Percentiles rank a stretch among this genome's conserved stretches.
phyloP scores from a whole-genome alignment of 2,888 invertebrate species.

The Beris morrisii region DNA sequence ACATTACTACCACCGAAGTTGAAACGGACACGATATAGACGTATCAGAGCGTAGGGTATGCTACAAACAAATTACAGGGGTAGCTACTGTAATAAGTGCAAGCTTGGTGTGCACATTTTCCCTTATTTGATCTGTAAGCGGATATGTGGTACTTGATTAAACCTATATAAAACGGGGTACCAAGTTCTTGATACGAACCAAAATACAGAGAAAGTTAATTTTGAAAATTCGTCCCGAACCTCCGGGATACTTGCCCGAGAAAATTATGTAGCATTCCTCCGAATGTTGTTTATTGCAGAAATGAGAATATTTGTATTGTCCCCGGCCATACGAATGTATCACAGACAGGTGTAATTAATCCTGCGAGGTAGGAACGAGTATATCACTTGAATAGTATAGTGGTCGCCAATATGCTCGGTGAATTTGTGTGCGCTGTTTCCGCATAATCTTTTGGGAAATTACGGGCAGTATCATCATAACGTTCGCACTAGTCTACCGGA shows the following conservation, averaged over 20 bases:
- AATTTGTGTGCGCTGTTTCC: constrained; percentile 11
- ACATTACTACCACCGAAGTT: constrained; percentile 27
- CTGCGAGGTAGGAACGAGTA: constrained; percentile 29
- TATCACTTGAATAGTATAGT: neutral
- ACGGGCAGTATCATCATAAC: constrained; percentile 17
- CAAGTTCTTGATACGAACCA: neutral
- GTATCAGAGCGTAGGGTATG: neutral
- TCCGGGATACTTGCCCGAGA: constrained; percentile 2
- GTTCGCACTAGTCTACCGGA: neutral
- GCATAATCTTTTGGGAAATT: constrained; percentile 29
- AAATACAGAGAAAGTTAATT: constrained; percentile 9
- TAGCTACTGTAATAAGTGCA: constrained; percentile 7
- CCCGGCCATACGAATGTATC: constrained; percentile 27
- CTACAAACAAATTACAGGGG: too few relatives aligned
- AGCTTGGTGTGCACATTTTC: neutral
- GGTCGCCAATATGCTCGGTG: too few relatives aligned
- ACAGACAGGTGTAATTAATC: constrained; percentile 38
- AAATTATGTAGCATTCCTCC: constrained; percentile 23
- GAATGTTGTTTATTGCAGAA: constrained; percentile 35
- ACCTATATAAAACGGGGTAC: too few relatives aligned
- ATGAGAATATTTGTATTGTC: constrained; percentile 29
- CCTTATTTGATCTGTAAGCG: too few relatives aligned
- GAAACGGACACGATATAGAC: constrained; percentile 24
- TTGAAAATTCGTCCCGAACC: constrained; percentile 6
- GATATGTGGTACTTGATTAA: too few relatives aligned